phyloP scores from a whole-genome alignment of 2,888 invertebrate genomes.

The Amblyteles armatorius region DNA sequence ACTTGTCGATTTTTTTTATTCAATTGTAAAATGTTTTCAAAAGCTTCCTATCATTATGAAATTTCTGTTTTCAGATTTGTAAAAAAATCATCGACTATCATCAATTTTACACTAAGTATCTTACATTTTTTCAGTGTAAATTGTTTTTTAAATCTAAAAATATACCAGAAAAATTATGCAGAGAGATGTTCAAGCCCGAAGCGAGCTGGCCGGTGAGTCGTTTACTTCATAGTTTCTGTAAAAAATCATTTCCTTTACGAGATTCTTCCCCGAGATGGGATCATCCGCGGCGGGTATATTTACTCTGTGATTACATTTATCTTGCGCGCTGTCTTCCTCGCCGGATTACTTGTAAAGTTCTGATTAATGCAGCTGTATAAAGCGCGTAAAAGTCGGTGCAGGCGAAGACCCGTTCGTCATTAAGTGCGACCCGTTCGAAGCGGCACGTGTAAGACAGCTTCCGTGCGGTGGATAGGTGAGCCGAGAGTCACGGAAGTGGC shows the following conservation, averaged over 20 bases:
- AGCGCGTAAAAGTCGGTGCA: constrained; percentile 1
- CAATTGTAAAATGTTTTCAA: too few species aligned
- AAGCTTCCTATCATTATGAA: too few species aligned
- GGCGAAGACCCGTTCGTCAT: background rate
- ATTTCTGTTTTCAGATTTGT: too few species aligned
- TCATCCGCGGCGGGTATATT: background rate
- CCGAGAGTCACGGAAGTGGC: background rate
- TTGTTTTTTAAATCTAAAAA: constrained; percentile 10
- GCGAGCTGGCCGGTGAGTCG: background rate
- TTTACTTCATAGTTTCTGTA: background rate
- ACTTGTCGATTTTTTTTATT: too few species aligned
- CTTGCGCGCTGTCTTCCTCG: background rate
- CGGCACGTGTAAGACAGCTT: background rate
- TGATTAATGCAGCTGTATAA: background rate
- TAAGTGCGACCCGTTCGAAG: background rate
- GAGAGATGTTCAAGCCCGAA: background rate
- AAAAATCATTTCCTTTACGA: background rate
- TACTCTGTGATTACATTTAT: constrained; percentile 1
- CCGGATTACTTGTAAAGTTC: constrained; percentile 16
- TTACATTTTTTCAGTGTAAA: background rate
- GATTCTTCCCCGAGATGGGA: background rate
- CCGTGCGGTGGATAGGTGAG: background rate
- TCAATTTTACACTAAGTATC: too few species aligned
- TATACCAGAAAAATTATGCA: background rate
- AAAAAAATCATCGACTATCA: too few species aligned